These are phyloP conservation scores for Psittacula cyanocephala DNA, from an alignment of 2,113 vertebrate species.

Conservation along the genomic window DNA sequence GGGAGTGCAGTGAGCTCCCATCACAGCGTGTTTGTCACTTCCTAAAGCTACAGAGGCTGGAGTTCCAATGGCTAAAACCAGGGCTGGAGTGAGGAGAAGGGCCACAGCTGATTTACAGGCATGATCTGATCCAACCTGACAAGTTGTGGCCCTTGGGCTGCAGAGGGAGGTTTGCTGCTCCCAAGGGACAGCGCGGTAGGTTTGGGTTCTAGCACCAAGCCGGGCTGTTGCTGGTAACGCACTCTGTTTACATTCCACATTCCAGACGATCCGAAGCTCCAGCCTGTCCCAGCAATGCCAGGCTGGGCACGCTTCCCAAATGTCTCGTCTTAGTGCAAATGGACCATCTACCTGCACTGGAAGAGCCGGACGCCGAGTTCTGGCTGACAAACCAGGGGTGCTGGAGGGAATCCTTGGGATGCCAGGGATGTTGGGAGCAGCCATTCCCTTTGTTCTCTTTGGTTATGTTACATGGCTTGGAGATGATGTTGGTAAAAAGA, in stretches of 20 bases:
- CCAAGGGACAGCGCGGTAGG: not conserved
- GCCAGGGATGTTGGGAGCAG: not conserved
- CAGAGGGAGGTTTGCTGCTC: not conserved
- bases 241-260: conserved; percentile 58
- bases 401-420: not conserved
- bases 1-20: not conserved
- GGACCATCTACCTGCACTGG: not conserved
- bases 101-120: not conserved
- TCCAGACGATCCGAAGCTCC: conserved; percentile 11
- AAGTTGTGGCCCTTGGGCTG: not conserved
- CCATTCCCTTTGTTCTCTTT: not conserved
- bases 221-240: conserved; percentile 31
- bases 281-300: conserved; percentile 7
- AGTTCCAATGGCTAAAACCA: not conserved
- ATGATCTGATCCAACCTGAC: not conserved
- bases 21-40: not conserved
- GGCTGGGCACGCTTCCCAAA: not conserved
- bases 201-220: not conserved
- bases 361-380: not conserved
- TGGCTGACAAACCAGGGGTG: not conserved
- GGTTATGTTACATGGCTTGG: not conserved
- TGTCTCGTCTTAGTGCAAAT: not conserved
- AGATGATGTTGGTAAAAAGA: not conserved
- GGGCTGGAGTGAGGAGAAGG: not conserved
- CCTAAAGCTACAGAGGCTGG: not conserved